Base-by-base conservation (phyloP, 2,888 invertebrate genomes). In the Drosophila paucipuncta region DNA sequence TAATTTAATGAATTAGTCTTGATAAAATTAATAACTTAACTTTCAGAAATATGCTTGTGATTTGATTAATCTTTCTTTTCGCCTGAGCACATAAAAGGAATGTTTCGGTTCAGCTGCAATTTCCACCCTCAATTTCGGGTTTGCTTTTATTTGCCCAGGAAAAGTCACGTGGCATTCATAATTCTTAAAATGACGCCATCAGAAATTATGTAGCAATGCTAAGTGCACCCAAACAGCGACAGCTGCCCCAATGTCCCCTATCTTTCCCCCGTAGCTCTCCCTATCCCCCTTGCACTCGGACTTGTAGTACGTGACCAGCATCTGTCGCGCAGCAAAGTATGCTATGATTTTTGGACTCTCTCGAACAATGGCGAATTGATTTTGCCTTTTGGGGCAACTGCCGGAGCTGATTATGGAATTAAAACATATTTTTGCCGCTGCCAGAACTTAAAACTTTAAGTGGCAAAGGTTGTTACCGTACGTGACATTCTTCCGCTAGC, bases 81-180 rank as follows among this genome's bases (percentile, higher is more conserved):
- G 35, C 1, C 6, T 50, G 37, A 57, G 25, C 53, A 71, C 50
- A 71, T 66, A 54, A 68, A 67, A 35, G 10, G 35, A 64, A 74
- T 76, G 76, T 70, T 73, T 63, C 73, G 79, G 69, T 76, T 73
- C 67, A 70, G 55, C 62, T 73, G 65, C 65, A 76, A 63, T 57
- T 66, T 30, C 5, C 58, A 30, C 18, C 62, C 60, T 50, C 64
- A 43, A 43, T 49, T 67, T 66, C 18, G 28, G 55, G 35, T 39
- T n/a, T 49, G 59, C 31, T 69, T 73, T 78, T 81, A 71, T 86
- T 84, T 86, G 79, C 65, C 79, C 79, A 77, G 74, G 68, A 82
- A 78, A 82, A 87, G 91, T 92, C 92, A 92, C 92, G 92, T 92
- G 92, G 92, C 92, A 91, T 92, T 91, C 92, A 92, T 92, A 92